These are phyloP conservation scores for Pseudobourletiella spinata DNA, from an alignment of 1,140 invertebrate genomes.

Conservation along the genomic window DNA sequence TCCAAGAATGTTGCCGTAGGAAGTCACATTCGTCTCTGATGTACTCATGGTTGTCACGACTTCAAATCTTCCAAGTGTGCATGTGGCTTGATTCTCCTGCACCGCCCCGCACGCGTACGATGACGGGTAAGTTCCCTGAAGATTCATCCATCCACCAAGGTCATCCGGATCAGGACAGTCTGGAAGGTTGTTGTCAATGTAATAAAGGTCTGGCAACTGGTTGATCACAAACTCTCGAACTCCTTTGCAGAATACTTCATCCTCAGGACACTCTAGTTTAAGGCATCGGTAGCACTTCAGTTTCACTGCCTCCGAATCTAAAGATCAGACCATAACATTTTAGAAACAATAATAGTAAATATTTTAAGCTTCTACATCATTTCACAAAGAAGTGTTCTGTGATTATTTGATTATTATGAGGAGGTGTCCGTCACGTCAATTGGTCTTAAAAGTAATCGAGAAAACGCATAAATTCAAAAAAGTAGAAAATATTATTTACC, in stretches of 20 bases:
- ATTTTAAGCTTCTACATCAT: too few species aligned
- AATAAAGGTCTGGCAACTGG: neutral
- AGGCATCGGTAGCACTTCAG: slow-evolving; percentile 1
- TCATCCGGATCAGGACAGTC: neutral
- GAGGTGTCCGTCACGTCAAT: too few species aligned
- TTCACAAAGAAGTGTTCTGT: too few species aligned
- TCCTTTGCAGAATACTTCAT: neutral
- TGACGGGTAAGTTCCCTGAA: neutral
- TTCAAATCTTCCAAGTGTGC: neutral
- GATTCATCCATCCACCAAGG: neutral
- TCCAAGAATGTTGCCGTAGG: neutral
- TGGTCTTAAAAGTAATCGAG: too few species aligned
- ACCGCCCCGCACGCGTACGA: neutral
- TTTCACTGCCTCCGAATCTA: too few species aligned
- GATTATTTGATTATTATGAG: too few species aligned
- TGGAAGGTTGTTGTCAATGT: neutral
- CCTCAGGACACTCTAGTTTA: neutral
- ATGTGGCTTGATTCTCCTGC: neutral
- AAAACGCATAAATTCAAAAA: too few species aligned
- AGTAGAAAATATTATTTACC: too few species aligned
- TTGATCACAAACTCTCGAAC: neutral
- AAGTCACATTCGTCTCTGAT: neutral
- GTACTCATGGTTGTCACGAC: neutral
- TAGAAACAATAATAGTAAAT: too few species aligned
- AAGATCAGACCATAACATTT: too few species aligned